Base-by-base conservation (phyloP, 2,888 invertebrate genomes). In the Neoaliturus tenellus region DNA sequence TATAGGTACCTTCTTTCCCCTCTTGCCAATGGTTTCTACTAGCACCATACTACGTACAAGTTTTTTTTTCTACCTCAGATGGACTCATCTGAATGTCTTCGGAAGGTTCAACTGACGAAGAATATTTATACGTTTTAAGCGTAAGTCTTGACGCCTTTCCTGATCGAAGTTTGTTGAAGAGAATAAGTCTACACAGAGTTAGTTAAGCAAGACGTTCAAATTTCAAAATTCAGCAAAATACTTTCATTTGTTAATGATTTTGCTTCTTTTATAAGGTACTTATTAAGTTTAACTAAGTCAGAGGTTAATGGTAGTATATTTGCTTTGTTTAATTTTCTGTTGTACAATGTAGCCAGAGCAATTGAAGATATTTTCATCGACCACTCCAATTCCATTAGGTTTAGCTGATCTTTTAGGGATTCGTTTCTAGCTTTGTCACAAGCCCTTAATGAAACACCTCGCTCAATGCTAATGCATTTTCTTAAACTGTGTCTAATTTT, bases 371-470 rank as follows among this genome's bases (percentile, higher is more conserved):
- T 71, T n/a, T 71, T 71, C 1, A n/a, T 39, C 8, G 39, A 23
- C 71, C 71, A 71, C n/a, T 71, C 71, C n/a, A 71, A 71, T 33
- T 71, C 35, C 33, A 35, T 71, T 17, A 71, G 5, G 39, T 71
- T 71, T 35, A 35, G 12, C 0, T 39, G 17, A 39, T 35, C 71
- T 71, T 39, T 71, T 8, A 71, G 25, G 0, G n/a, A 0, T 71
- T 71, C 20, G 20, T 39, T 39, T 17, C n/a, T 28, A 20, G 20
- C 8, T 4, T 33, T 28, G 12, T 71, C 41, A 17, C 17, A 71
- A 10, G 12, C 17, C 41, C 71, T 71, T 35, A 71, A 17, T n/a
- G 71, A 35, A 41, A 10, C 3, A 23, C 71, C 71, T 14, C 71
- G n/a, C 17, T 71, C 71, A 33, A 71, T 71, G 4, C 39, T 39